A percentile compares a stretch with the other conserved stretches of the same genome.
Conservation (phyloP, 1,140 invertebrate genomes). For the Scaptomyza pallida region DNA sequence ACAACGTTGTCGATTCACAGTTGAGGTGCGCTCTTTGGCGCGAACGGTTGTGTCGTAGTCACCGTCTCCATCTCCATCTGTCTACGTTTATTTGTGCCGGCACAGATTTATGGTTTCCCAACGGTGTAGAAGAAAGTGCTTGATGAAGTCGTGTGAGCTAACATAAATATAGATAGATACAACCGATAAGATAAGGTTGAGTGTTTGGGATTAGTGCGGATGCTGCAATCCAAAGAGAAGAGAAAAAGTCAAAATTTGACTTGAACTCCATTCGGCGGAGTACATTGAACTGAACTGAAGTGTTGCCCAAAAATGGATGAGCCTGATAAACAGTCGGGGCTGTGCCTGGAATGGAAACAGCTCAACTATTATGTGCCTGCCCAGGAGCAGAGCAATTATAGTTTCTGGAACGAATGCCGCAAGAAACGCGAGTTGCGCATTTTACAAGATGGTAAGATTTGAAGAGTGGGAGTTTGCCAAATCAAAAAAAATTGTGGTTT, state of each 20-base stretch:
- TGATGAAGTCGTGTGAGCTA: constrained; percentile 12
- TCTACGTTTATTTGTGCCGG: not conserved
- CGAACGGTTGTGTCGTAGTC: constrained; percentile 29
- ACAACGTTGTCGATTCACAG: constrained; percentile 48
- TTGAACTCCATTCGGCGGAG: constrained; percentile 1
- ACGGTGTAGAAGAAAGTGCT: no score
- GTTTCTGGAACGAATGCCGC: constrained; percentile 77
- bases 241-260: not conserved
- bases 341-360: constrained; percentile 81
- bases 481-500: constrained; percentile 22
- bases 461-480: not conserved
- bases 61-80: not conserved
- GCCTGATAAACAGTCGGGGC: constrained; percentile 20
- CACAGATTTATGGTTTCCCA: constrained; percentile 67
- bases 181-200: constrained; percentile 8
- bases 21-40: constrained; percentile 35
- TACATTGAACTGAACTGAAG: constrained; percentile 37
- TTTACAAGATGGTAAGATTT: constrained; percentile 67
- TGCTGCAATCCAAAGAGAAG: constrained; percentile 7
- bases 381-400: constrained; percentile 78
- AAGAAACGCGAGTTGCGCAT: constrained; percentile 65
- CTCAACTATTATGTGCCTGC: constrained; percentile 79
- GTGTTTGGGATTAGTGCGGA: constrained; percentile 18
- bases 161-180: constrained; percentile 53
- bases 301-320: constrained; percentile 18